These are phyloP conservation scores for Equus przewalskii DNA, from an alignment of 2,113 vertebrate species.

Conservation along the genomic window DNA sequence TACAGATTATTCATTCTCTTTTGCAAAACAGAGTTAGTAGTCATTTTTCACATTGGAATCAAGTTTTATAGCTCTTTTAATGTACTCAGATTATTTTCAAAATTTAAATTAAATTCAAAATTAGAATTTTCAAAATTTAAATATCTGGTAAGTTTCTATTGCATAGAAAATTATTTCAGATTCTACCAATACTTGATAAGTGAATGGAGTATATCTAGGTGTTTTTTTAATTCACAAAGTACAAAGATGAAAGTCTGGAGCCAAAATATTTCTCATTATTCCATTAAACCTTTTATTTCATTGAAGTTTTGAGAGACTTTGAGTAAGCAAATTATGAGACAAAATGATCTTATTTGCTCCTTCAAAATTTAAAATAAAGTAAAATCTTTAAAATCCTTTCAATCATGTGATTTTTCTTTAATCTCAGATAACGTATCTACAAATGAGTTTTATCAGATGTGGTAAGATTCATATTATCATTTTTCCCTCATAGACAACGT, in stretches of 20 bases:
- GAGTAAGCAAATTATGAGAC: background rate
- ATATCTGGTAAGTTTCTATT: background rate
- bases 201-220: background rate
- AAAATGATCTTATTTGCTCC: background rate
- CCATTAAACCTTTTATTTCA: background rate
- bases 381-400: slow-evolving; percentile 3
- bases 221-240: slow-evolving; percentile 9
- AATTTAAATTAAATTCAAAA: background rate
- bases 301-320: background rate
- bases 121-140: background rate
- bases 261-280: slow-evolving; percentile 14
- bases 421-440: background rate
- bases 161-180: background rate
- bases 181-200: background rate
- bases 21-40: background rate
- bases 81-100: background rate
- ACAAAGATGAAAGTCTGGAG: background rate
- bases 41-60: background rate
- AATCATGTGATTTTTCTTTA: background rate
- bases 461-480: background rate
- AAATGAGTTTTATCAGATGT: background rate
- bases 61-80: background rate
- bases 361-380: background rate
- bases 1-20: background rate
- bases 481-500: background rate